Conservation (phyloP, 2,113 vertebrate species). For the Pterocles gutturalis region DNA sequence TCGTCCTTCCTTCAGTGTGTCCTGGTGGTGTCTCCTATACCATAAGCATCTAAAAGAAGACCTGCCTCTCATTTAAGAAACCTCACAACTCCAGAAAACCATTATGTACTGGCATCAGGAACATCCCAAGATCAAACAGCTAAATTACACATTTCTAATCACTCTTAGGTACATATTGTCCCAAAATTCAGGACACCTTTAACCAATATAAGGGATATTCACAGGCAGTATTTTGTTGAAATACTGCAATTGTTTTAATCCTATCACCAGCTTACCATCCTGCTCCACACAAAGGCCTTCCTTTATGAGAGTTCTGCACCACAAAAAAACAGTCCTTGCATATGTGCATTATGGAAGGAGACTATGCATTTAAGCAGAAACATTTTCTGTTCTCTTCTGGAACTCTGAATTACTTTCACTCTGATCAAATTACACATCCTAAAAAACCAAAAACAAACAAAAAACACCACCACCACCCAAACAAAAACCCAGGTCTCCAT, state of each 20-base stretch:
- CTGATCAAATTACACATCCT: background rate
- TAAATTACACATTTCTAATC: background rate
- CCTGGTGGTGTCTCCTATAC: background rate
- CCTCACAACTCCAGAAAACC: background rate
- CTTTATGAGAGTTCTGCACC: background rate
- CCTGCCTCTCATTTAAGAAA: background rate
- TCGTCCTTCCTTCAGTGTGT: background rate
- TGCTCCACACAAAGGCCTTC: background rate
- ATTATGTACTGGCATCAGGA: background rate
- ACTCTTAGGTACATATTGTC: background rate
- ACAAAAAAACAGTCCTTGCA: background rate
- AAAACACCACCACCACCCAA: background rate
- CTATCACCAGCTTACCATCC: background rate
- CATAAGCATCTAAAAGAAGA: background rate
- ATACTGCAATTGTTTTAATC: background rate
- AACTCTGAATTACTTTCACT: background rate
- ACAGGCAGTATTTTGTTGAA: background rate
- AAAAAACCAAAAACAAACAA: background rate
- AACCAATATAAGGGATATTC: background rate
- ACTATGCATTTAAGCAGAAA: background rate
- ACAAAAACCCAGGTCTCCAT: accelerated
- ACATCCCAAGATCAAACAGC: background rate
- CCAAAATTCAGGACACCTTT: background rate
- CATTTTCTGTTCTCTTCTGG: background rate
- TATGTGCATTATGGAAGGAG: accelerated